A percentile compares a stretch with the other conserved stretches of the same genome.
Evolutionary conservation across 2,797 vertebrate genomes (phyloP).

Genomic region (Mico argentatus): DNA sequence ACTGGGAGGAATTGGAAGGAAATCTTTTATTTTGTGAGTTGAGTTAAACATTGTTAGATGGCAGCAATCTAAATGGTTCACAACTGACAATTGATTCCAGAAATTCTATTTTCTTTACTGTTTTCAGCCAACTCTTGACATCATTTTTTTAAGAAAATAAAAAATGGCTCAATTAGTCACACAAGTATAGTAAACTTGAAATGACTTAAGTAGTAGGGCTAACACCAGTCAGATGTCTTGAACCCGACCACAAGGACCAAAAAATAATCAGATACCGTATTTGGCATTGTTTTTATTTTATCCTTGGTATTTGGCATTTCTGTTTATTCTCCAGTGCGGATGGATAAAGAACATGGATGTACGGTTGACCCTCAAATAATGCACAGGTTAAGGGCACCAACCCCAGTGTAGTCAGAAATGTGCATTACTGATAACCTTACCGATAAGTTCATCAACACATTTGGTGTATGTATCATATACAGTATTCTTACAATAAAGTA

Average conservation of each 20-base stretch:
- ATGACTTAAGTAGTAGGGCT: background rate
- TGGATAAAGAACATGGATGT: background rate
- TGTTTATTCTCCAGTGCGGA: background rate
- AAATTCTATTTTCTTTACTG: background rate
- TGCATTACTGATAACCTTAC: background rate
- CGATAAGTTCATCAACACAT: background rate
- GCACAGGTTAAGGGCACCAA: background rate
- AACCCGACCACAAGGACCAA: background rate
- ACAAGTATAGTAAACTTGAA: slow-evolving; percentile 29
- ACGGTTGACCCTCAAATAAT: background rate
- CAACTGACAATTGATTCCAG: background rate
- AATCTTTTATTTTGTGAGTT: background rate
- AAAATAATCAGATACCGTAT: slow-evolving; percentile 11
- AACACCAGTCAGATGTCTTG: background rate
- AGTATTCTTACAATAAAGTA: background rate
- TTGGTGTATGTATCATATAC: background rate
- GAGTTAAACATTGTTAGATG: slow-evolving; percentile 13
- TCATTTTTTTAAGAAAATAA: background rate
- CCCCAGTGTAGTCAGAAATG: background rate
- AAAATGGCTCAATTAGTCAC: background rate
- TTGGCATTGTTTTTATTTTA: slow-evolving; percentile 26
- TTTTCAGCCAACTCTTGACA: background rate
- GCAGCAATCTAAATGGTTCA: background rate
- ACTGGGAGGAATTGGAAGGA: background rate
- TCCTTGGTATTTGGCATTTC: background rate